phyloP scores from a whole-genome alignment of 92 coral and sea anemone genomes.

The Porites cylindrica region DNA sequence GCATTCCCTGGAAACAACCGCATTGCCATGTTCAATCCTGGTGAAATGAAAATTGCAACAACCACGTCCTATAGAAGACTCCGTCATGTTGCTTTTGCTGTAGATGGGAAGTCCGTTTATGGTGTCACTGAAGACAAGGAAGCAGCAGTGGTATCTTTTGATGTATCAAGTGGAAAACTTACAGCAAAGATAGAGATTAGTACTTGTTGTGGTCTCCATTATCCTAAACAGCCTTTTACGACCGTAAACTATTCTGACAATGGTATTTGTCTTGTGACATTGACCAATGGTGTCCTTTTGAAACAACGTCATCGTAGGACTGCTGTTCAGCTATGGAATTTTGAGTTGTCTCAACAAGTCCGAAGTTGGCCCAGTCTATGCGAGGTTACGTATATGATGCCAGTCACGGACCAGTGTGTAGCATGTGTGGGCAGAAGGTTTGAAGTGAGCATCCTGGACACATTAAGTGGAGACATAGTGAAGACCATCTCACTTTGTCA shows the following conservation, averaged over 20 bases:
- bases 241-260: not conserved
- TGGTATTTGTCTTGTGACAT: no score
- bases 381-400: no score
- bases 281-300: no score
- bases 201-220: not conserved
- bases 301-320: no score
- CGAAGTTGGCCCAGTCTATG: no score
- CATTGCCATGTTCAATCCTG: not conserved
- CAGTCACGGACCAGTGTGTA: no score
- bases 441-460: no score
- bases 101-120: not conserved
- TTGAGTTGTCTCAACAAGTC: no score
- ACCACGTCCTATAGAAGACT: no score
- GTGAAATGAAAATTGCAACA: not conserved
- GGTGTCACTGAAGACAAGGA: not conserved
- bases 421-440: no score
- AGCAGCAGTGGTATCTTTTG: not conserved
- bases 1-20: not conserved
- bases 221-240: not conserved
- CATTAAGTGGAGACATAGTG: no score
- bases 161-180: not conserved
- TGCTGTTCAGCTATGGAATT: no score
- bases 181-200: not conserved
- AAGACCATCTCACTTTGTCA: not conserved
- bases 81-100: not conserved